Base-by-base conservation (phyloP, 2,888 invertebrate species). In the Microctonus brassicae region DNA sequence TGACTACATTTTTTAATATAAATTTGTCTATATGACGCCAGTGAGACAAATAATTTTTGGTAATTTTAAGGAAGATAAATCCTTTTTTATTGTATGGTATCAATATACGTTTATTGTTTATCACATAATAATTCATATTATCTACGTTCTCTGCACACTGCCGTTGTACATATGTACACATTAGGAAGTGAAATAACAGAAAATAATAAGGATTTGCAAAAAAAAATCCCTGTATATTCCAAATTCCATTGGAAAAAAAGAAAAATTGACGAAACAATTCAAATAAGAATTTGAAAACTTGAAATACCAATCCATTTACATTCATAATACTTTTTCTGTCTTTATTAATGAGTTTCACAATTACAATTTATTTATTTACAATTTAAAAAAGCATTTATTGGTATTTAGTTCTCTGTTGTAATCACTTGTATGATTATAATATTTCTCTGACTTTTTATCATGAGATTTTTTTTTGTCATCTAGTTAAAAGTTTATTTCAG, bases 121-220 rank as follows among this genome's bases (percentile, higher is more conserved):
- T 72, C 66, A 73, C 70, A 68, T 39, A 34, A 57, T 69, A 67
- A 60, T 78, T 70, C 78, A 83, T 83, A 84, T 82, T 83, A 22
- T 80, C 77, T 78, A 77, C 84, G 80, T 82, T 84, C n/a, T n/a
- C n/a, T n/a, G 79, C 79, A 83, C 86, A 87, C 86, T 87, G 87
- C 86, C 86, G 83, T 81, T 82, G 47, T 47, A 47, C 9, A 47
- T 17, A 17, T n/a, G 17, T 17, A 47, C n/a, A 82, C 76, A 78
- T 83, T 82, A 57, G 62, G 69, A 71, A 22, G 17, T 53, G 52
- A 52, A 10, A 26, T 0, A 26, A 55, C 10, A 55, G 13, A 10
- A n/a, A 0, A 33, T 5, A n/a, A 58, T 17, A 34, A n/a, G 34
- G 4, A 13, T 34, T 58, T 58, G 0, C 4, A 26, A 33, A 33